Evolutionary conservation across 2,888 invertebrate species (phyloP).

Genomic region (Tetrapedia diversipes): DNA sequence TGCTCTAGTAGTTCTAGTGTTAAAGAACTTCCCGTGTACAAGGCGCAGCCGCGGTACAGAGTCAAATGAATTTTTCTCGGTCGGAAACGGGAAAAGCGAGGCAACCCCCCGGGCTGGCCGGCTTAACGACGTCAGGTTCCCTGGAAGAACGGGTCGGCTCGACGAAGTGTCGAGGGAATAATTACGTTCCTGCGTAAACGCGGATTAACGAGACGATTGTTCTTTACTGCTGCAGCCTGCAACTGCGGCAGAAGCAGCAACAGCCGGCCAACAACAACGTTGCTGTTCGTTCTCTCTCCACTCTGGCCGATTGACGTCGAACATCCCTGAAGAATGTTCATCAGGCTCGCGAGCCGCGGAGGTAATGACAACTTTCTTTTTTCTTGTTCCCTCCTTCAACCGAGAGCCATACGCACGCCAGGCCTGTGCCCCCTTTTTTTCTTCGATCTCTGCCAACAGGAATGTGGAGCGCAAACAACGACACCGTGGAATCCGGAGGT

Average conservation of each 20-base stretch:
- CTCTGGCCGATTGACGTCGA: slow-evolving; percentile 22
- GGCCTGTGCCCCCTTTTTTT: background rate
- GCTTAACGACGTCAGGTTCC: slow-evolving; percentile 42
- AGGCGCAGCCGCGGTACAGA: slow-evolving; percentile 22
- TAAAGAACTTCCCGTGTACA: background rate
- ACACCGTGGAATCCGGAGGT: slow-evolving; percentile 35
- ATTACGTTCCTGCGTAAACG: slow-evolving; percentile 49
- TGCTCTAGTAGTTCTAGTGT: no score
- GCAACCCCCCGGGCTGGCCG: background rate
- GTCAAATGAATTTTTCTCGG: slow-evolving; percentile 43
- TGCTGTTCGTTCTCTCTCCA: background rate
- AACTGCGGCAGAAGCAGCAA: background rate
- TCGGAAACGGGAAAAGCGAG: slow-evolving; percentile 1
- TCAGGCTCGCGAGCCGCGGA: slow-evolving; percentile 24
- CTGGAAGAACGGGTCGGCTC: slow-evolving; percentile 23
- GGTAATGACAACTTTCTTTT: slow-evolving; percentile 50
- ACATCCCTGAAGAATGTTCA: slow-evolving; percentile 38
- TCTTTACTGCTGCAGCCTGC: slow-evolving; percentile 4
- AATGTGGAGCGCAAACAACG: slow-evolving; percentile 31
- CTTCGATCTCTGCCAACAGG: slow-evolving; percentile 8
- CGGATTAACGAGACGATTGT: slow-evolving; percentile 56
- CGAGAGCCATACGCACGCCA: slow-evolving; percentile 12
- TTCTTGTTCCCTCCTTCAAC: background rate
- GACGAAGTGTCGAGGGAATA: slow-evolving; percentile 51
- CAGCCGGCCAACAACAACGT: background rate